These are phyloP conservation scores for Atherix ibis DNA, from an alignment of 2,888 invertebrate genomes.

Conservation along the genomic window DNA sequence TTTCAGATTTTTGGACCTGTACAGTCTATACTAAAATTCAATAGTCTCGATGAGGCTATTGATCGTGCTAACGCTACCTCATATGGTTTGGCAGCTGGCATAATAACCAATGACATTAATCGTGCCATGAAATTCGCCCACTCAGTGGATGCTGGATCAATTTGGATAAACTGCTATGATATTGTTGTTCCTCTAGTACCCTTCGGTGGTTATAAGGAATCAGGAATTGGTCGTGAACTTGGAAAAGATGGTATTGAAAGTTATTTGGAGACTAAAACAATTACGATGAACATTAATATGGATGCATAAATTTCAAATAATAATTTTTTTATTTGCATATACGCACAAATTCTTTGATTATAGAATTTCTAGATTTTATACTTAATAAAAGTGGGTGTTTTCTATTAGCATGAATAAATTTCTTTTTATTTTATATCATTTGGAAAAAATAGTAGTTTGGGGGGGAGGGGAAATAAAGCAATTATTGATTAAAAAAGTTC, in stretches of 20 bases:
- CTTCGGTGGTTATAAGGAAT: constrained; percentile 78
- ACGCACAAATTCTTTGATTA: too few species aligned
- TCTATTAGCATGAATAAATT: too few species aligned
- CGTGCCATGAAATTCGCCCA: constrained; percentile 59
- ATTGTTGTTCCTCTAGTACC: constrained; percentile 48
- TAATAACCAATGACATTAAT: constrained; percentile 65
- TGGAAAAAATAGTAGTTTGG: too few species aligned
- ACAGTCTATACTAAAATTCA: constrained; percentile 70
- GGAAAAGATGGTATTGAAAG: constrained; percentile 63
- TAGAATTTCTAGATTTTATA: too few species aligned
- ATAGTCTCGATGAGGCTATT: constrained; percentile 53
- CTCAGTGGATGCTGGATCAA: constrained; percentile 60
- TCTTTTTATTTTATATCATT: too few species aligned
- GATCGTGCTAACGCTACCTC: constrained; percentile 63
- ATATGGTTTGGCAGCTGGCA: constrained; percentile 71
- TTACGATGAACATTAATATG: constrained; percentile 40
- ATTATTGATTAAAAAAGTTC: too few species aligned
- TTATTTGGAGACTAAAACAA: constrained; percentile 65
- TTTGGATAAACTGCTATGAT: constrained; percentile 48
- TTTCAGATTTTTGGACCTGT: constrained; percentile 79
- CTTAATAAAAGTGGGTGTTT: too few species aligned
- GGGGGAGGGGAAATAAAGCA: too few species aligned
- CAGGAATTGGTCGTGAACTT: constrained; percentile 72
- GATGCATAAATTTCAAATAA: too few species aligned
- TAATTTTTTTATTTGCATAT: too few species aligned